These are phyloP conservation scores for Magallana nippona DNA, from an alignment of 2,888 invertebrate species.

Conservation along the genomic window DNA sequence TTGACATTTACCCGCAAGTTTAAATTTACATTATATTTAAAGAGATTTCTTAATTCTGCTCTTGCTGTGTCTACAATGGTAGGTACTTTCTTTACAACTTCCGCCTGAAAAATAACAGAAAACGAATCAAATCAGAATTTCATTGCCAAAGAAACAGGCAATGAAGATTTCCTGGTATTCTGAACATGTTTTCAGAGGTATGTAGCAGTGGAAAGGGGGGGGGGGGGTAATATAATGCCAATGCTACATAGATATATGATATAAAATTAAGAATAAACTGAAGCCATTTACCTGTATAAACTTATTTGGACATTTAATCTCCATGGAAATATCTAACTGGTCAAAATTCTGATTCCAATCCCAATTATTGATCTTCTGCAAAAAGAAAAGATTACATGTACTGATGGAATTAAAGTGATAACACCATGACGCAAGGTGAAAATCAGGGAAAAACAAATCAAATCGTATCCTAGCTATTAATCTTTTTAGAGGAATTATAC, in stretches of 20 bases:
- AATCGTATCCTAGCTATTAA: no score
- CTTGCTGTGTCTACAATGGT: conserved; percentile 1
- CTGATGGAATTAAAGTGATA: neutral
- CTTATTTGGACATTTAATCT: neutral
- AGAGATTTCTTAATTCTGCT: conserved; percentile 20
- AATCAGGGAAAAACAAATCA: neutral
- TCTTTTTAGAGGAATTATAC: no score
- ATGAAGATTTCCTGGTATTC: neutral
- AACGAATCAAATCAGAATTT: neutral
- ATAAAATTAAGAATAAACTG: neutral
- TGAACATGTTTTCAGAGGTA: neutral
- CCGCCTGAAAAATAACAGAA: conserved; percentile 1
- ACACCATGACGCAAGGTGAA: neutral
- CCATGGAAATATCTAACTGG: neutral
- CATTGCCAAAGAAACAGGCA: no score
- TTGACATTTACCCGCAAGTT: neutral
- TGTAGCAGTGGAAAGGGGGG: no score
- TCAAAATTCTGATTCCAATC: neutral
- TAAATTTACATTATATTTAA: conserved; percentile 1
- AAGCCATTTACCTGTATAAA: neutral
- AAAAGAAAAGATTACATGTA: neutral
- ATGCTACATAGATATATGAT: neutral
- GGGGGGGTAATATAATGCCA: no score
- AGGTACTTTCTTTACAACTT: neutral
- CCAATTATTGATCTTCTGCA: neutral